phyloP scores from a whole-genome alignment of 2,888 invertebrate species.

The Clanis bilineata region DNA sequence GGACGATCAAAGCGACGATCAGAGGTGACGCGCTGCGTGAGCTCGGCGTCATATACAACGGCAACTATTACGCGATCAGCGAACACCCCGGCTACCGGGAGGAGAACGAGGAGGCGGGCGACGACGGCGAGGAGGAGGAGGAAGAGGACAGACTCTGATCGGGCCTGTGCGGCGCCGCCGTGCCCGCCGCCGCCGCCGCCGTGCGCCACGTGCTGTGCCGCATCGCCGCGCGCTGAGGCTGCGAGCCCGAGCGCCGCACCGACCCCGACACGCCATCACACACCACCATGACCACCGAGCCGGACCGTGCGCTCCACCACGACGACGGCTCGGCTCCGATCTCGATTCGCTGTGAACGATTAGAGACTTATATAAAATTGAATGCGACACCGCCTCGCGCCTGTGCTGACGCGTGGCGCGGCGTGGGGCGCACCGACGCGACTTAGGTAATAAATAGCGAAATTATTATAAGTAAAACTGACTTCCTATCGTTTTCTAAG shows the following conservation, averaged over 20 bases:
- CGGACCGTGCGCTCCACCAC: conserved; percentile 35
- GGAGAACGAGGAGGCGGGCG: conserved; percentile 92
- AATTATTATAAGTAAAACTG: conserved; percentile 77
- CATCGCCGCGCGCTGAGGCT: conserved; percentile 63
- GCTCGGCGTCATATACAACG: conserved; percentile 96
- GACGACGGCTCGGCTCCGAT: conserved; percentile 28
- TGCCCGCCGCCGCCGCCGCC: conserved; percentile 72
- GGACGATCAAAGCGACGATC: conserved; percentile 98
- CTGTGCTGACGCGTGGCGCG: conserved; percentile 37
- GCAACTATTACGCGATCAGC: conserved; percentile 96
- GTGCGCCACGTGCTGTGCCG: conserved; percentile 69
- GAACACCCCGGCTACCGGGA: conserved; percentile 97
- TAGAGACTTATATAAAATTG: conserved; percentile 73
- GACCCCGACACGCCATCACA: conserved; percentile 4
- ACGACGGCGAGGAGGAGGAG: conserved; percentile 92
- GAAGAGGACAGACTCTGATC: conserved; percentile 87
- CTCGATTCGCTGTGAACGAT: conserved; percentile 45
- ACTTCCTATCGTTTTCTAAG: conserved; percentile 79
- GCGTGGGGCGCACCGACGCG: conserved; percentile 32
- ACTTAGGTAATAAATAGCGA: conserved; percentile 72
- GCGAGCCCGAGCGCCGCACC: conserved; percentile 27
- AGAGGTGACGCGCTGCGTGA: conserved; percentile 95
- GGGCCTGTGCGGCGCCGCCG: conserved; percentile 79
- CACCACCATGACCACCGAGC: conserved; percentile 30
- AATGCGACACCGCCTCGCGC: conserved; percentile 49